A percentile compares a stretch with the other conserved stretches of the same genome.
Evolutionary conservation across 2,888 invertebrate genomes (phyloP).

Genomic region (Drosophila infuscata): DNA sequence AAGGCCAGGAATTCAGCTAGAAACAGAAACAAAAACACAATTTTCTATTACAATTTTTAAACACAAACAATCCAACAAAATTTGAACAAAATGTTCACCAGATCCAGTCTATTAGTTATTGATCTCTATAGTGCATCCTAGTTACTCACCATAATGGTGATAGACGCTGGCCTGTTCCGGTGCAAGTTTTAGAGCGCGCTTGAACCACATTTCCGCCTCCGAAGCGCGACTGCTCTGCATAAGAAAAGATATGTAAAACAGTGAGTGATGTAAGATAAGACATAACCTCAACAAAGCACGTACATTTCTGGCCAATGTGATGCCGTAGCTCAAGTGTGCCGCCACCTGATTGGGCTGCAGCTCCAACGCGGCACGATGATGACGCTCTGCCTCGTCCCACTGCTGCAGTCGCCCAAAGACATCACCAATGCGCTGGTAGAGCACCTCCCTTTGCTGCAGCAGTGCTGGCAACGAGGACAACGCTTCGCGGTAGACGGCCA

Average conservation of each 20-base stretch:
- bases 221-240: constrained; percentile 90
- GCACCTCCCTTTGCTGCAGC: constrained; percentile 87
- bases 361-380: constrained; percentile 93
- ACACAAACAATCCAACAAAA: not conserved
- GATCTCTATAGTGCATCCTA: not conserved
- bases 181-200: constrained; percentile 92
- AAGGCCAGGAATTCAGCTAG: constrained; percentile 96
- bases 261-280: not conserved
- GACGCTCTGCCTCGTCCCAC: constrained; percentile 94
- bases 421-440: constrained; percentile 95
- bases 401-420: constrained; percentile 93
- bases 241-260: not conserved
- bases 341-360: constrained; percentile 94
- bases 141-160: constrained; percentile 93
- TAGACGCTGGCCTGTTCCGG: constrained; percentile 94
- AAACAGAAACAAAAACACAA: not conserved
- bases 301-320: constrained; percentile 95
- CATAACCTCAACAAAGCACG: constrained; percentile 82
- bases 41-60: too few species aligned
- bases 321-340: constrained; percentile 95
- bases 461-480: constrained; percentile 92
- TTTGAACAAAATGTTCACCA: not conserved
- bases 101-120: not conserved
- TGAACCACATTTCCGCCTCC: constrained; percentile 96
- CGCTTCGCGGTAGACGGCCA: constrained; percentile 95